phyloP scores from a whole-genome alignment of 2,888 invertebrate genomes.

The Orthonevra nobilis region DNA sequence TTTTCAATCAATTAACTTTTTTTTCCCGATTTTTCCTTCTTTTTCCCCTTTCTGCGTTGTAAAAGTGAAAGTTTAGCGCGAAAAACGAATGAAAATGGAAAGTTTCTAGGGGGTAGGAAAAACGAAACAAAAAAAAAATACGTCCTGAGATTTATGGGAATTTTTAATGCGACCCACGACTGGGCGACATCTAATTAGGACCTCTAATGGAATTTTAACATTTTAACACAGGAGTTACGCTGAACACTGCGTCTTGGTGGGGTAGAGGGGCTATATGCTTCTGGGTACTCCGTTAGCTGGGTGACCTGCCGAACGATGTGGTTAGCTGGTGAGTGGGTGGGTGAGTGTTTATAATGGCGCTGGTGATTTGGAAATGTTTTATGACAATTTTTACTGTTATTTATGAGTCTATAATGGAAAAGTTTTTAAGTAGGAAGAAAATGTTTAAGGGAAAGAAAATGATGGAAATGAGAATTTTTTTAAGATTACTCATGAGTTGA shows the following conservation, averaged over 20 bases:
- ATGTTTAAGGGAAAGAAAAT: neutral
- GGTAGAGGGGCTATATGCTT: too few relatives aligned
- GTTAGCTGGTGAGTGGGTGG: slow-evolving; percentile 11
- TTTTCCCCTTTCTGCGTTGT: neutral
- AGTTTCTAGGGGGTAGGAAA: neutral
- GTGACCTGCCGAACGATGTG: slow-evolving; percentile 23
- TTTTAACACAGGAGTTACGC: slow-evolving; percentile 40
- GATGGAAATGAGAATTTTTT: too few relatives aligned
- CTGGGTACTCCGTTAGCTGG: neutral
- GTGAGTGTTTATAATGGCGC: slow-evolving; percentile 44
- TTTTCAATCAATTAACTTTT: slow-evolving; percentile 70
- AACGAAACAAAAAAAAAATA: slow-evolving; percentile 4
- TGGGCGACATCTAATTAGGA: slow-evolving; percentile 69
- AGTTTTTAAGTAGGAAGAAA: slow-evolving; percentile 39
- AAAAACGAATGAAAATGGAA: slow-evolving; percentile 26
- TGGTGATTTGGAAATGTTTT: slow-evolving; percentile 65
- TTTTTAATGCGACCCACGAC: slow-evolving; percentile 67
- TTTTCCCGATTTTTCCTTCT: slow-evolving; percentile 49
- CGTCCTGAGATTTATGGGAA: slow-evolving; percentile 65
- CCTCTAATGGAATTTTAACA: slow-evolving; percentile 67
- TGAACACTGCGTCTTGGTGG: neutral
- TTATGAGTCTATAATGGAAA: slow-evolving; percentile 60
- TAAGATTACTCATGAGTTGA: too few relatives aligned
- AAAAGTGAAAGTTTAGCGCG: slow-evolving; percentile 25
- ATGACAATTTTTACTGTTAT: slow-evolving; percentile 65